These are phyloP conservation scores for Leptura quadrifasciata DNA, from an alignment of 2,888 invertebrate genomes.

Conservation along the genomic window DNA sequence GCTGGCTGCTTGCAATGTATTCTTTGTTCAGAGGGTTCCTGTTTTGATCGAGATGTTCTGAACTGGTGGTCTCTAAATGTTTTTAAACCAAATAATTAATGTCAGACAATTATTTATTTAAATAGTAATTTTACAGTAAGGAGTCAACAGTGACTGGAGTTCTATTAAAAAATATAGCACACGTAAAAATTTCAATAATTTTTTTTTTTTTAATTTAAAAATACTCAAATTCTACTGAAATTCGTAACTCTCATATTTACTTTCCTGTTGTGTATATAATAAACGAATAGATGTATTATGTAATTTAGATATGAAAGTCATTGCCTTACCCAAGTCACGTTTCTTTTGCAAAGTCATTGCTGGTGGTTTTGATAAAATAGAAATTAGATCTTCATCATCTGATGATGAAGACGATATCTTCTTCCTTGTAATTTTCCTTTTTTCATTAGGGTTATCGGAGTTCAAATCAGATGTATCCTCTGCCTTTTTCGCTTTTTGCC, in stretches of 20 bases:
- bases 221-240: no score
- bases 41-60: background rate
- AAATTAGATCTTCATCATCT: background rate
- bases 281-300: background rate
- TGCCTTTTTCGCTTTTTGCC: constrained; percentile 10
- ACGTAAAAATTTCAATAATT: no score
- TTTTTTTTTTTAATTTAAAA: no score
- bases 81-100: background rate
- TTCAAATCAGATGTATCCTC: constrained; percentile 10
- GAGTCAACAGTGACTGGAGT: background rate
- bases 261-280: no score
- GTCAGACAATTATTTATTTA: background rate
- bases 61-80: background rate
- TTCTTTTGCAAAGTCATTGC: background rate
- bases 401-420: background rate
- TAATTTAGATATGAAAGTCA: background rate
- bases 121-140: background rate
- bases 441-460: background rate
- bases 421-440: background rate
- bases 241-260: no score
- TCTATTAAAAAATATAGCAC: background rate
- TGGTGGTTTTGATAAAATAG: constrained; percentile 1
- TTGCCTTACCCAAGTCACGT: background rate
- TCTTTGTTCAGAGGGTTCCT: background rate
- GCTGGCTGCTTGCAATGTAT: background rate